These are phyloP conservation scores for Pseudorhombus dupliciocellatus DNA, from an alignment of 2,113 vertebrate genomes.

Conservation along the genomic window DNA sequence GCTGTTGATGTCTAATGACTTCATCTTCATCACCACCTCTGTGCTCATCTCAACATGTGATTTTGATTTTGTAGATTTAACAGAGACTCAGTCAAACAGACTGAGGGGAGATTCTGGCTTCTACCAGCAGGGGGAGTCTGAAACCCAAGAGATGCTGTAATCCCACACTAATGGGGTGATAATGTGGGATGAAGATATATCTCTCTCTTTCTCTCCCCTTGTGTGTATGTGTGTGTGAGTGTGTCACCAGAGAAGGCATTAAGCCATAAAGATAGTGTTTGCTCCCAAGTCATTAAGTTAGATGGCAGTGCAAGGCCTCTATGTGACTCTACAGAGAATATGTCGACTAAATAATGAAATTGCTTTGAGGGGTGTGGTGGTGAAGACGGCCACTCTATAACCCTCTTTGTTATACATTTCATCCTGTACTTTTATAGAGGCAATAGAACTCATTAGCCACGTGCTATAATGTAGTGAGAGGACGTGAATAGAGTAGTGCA, in stretches of 20 bases:
- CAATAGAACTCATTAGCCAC: not conserved
- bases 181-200: constrained; percentile 41
- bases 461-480: not conserved
- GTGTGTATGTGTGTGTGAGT: not conserved
- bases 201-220: constrained; percentile 1
- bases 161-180: constrained; percentile 27
- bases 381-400: constrained; percentile 2
- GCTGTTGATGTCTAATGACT: not conserved
- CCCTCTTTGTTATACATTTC: not conserved
- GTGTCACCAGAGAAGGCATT: constrained; percentile 37
- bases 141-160: constrained; percentile 21
- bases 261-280: constrained; percentile 51
- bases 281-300: constrained; percentile 56
- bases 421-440: not conserved
- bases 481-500: constrained; percentile 31
- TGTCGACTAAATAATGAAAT: constrained; percentile 39
- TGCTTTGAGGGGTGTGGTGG: constrained; percentile 20
- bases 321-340: constrained; percentile 39
- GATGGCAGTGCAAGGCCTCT: constrained; percentile 33
- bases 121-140: constrained; percentile 63
- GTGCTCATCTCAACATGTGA: not conserved
- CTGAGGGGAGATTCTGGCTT: not conserved
- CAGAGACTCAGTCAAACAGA: not conserved
- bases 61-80: not conserved
- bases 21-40: not conserved